A percentile compares a stretch with the other conserved stretches of the same genome.
phyloP scores from a whole-genome alignment of 1,140 invertebrate genomes.

The Euura saliciscinereae region DNA sequence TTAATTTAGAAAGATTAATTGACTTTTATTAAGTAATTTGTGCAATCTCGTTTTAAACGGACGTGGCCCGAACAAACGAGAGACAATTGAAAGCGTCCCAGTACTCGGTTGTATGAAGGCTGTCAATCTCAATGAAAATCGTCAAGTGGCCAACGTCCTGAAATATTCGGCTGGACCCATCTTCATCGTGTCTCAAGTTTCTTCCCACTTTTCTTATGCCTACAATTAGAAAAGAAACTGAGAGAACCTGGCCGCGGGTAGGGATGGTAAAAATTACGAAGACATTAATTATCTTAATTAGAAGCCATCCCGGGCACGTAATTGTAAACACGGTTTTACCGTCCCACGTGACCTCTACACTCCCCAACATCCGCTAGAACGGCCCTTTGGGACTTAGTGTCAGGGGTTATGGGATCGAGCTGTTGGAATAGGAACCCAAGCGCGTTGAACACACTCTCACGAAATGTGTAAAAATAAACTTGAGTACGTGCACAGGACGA shows the following conservation, averaged over 20 bases:
- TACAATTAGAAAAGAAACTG: neutral
- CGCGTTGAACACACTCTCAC: neutral
- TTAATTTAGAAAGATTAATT: conserved; percentile 8
- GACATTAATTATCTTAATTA: conserved; percentile 8
- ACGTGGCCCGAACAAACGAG: neutral
- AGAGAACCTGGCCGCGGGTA: neutral
- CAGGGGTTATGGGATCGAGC: conserved; percentile 3
- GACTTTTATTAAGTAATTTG: conserved; percentile 3
- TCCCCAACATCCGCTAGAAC: conserved; percentile 4
- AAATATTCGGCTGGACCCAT: neutral
- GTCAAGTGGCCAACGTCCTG: neutral
- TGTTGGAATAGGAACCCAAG: neutral
- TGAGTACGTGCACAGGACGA: neutral
- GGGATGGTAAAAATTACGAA: conserved; percentile 4
- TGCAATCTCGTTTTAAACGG: neutral
- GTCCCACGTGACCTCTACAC: neutral
- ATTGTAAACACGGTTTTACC: neutral
- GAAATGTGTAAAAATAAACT: conserved; percentile 5
- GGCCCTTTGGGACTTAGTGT: neutral
- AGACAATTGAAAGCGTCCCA: conserved; percentile 5
- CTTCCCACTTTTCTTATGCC: too few relatives aligned
- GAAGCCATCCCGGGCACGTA: conserved; percentile 1
- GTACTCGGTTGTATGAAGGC: neutral
- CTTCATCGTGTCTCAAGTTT: neutral
- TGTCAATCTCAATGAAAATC: conserved; percentile 2